Conservation (phyloP, 1,140 invertebrate species). For the Saxidomus purpurata region DNA sequence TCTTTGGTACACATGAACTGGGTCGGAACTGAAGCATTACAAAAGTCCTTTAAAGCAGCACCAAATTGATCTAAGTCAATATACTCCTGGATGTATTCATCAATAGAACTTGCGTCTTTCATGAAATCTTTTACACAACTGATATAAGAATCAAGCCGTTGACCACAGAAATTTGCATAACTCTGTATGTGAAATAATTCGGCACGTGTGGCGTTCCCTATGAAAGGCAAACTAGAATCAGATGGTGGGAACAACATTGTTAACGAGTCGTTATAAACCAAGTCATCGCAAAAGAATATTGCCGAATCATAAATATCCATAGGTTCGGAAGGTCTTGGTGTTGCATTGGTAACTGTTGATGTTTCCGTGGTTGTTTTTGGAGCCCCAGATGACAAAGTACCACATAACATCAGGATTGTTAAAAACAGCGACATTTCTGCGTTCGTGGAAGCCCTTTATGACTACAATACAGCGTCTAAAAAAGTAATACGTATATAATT, state of each 20-base stretch:
- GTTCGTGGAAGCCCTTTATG: too few relatives aligned
- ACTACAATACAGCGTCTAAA: too few relatives aligned
- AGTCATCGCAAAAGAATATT: neutral
- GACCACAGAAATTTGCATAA: neutral
- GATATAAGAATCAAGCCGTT: neutral
- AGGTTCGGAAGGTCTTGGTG: neutral
- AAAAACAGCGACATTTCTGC: too few relatives aligned
- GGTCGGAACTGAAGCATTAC: neutral
- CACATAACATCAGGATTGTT: too few relatives aligned
- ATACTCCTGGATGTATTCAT: neutral
- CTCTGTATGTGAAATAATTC: neutral
- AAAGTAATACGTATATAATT: too few relatives aligned
- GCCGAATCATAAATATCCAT: conserved; percentile 12
- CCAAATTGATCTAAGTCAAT: conserved; percentile 1
- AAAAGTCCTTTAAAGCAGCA: neutral
- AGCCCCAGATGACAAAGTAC: too few relatives aligned
- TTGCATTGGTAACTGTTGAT: too few relatives aligned
- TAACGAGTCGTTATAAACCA: neutral
- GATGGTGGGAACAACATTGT: conserved; percentile 10
- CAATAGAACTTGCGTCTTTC: neutral
- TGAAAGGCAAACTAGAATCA: neutral
- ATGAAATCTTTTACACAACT: neutral
- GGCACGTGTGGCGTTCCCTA: neutral
- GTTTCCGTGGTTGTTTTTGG: too few relatives aligned
- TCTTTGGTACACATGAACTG: conserved; percentile 6